Conservation (phyloP, 2,113 vertebrate species). For the Sus scrofa region DNA sequence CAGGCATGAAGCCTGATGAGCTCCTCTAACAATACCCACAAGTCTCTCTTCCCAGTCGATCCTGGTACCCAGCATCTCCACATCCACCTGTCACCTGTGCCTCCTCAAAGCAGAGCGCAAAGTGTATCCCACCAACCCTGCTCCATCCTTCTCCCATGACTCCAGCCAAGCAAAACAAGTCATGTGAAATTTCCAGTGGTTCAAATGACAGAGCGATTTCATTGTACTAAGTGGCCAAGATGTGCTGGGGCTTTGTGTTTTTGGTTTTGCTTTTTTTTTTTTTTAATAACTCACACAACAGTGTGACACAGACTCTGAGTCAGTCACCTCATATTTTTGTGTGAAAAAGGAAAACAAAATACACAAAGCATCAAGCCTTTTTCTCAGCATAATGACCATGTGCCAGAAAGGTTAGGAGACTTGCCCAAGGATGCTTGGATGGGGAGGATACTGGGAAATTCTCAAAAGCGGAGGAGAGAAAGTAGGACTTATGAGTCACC, state of each 20-base stretch:
- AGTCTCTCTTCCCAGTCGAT: not conserved
- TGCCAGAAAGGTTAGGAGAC: slow-evolving; percentile 25
- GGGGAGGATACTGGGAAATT: not conserved
- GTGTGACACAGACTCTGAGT: slow-evolving; percentile 36
- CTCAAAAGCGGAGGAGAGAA: slow-evolving; percentile 39
- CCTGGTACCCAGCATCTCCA: not conserved
- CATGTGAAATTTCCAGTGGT: not conserved
- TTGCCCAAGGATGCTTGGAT: not conserved
- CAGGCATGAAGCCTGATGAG: not conserved
- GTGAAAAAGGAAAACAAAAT: slow-evolving; percentile 41
- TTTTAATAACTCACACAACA: slow-evolving; percentile 24
- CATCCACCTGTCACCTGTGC: not conserved
- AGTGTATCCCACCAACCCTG: not conserved
- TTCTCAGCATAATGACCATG: not conserved
- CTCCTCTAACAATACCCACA: not conserved
- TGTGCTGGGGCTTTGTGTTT: not conserved
- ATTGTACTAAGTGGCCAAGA: not conserved
- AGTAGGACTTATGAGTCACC: not conserved
- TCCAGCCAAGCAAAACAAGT: slow-evolving; percentile 4
- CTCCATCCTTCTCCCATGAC: not conserved
- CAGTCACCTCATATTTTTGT: not conserved
- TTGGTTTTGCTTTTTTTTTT: not conserved
- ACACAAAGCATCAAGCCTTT: not conserved
- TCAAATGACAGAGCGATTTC: slow-evolving; percentile 7
- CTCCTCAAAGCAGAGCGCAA: not conserved